A percentile compares a stretch with the other conserved stretches of the same genome.
These are phyloP conservation scores for Zosterops pallidus DNA, from an alignment of 2,113 vertebrate species.

Conservation along the genomic window DNA sequence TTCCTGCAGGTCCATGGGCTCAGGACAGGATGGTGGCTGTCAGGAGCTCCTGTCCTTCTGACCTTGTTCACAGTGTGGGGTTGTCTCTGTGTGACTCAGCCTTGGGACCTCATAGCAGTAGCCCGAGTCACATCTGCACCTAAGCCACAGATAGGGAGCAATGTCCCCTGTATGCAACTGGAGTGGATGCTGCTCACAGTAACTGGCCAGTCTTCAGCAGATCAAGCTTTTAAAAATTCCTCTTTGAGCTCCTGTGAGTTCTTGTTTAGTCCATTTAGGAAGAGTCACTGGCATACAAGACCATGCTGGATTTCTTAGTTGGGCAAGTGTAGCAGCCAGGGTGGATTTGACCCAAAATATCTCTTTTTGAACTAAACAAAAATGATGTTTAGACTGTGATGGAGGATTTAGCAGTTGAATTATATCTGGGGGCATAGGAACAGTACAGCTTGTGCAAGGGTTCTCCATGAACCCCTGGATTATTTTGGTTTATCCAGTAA, in stretches of 20 bases:
- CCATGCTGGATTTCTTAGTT: neutral
- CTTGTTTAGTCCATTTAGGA: neutral
- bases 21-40: neutral
- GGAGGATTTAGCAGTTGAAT: neutral
- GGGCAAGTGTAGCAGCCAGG: neutral
- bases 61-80: neutral
- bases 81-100: neutral
- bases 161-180: rapidly evolving
- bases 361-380: neutral
- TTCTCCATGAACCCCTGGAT: neutral
- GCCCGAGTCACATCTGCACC: neutral
- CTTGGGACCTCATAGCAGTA: rapidly evolving
- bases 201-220: neutral
- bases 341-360: neutral
- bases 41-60: rapidly evolving
- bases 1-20: rapidly evolving
- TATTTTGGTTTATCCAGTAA: neutral
- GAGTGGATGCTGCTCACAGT: neutral
- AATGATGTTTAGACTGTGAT: neutral
- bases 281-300: neutral
- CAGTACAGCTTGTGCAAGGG: neutral
- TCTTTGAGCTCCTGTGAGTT: neutral
- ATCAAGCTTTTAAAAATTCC: neutral
- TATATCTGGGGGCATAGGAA: neutral
- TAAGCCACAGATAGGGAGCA: neutral